Conservation (phyloP, 2,113 vertebrate genomes). For the Apodemus speciosus region DNA sequence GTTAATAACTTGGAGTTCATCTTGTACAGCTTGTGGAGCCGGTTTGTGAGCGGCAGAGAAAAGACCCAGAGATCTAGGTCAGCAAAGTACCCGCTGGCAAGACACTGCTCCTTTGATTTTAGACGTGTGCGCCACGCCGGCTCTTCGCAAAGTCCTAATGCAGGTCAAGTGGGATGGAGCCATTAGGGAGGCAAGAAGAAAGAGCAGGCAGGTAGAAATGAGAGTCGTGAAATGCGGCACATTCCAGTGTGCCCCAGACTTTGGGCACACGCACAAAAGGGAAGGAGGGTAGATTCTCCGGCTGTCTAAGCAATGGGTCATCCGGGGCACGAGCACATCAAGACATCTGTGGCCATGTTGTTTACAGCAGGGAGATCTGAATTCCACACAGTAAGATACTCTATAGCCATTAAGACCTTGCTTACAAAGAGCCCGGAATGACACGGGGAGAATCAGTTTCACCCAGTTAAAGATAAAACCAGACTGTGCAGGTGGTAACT, state of each 20-base stretch:
- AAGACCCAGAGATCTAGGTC: neutral
- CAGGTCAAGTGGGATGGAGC: neutral
- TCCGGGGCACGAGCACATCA: fast-evolving
- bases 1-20: slow-evolving; percentile 37
- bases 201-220: neutral
- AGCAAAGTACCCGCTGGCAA: neutral
- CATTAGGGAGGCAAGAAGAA: neutral
- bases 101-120: neutral
- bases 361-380: neutral
- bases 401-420: neutral
- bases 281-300: neutral
- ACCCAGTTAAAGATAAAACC: neutral
- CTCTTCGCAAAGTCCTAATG: neutral
- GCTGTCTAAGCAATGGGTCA: neutral
- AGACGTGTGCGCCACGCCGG: neutral
- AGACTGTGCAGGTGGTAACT: neutral
- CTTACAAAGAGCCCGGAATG: neutral
- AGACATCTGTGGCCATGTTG: fast-evolving
- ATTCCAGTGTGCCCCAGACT: neutral
- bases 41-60: slow-evolving; percentile 16
- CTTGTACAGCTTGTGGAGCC: slow-evolving; percentile 16
- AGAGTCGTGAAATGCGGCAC: neutral
- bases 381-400: neutral
- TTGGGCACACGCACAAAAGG: neutral
- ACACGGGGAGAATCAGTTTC: neutral